Percentiles rank a stretch among this genome's conserved stretches.
phyloP scores from a whole-genome alignment of 2,113 vertebrate species.

The Mesoclemmys tuberculata region DNA sequence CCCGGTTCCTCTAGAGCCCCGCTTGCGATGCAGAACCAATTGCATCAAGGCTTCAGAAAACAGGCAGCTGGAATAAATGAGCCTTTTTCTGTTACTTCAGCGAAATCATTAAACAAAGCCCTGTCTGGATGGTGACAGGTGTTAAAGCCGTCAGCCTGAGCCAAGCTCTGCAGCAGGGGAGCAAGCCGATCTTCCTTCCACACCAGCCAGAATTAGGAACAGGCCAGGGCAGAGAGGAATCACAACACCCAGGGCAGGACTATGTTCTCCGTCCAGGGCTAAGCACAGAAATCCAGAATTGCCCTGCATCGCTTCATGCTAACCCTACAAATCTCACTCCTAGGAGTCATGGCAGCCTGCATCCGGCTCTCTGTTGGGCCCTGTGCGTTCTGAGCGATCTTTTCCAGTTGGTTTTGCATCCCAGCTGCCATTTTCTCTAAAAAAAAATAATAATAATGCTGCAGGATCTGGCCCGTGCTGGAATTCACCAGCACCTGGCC shows the following conservation, averaged over 20 bases:
- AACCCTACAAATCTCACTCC: background rate
- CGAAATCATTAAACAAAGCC: background rate
- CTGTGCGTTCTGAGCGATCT: background rate
- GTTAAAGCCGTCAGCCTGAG: background rate
- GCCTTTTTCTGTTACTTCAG: background rate
- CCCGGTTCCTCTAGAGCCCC: background rate
- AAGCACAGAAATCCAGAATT: background rate
- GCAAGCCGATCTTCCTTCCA: background rate
- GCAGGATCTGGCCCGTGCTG: background rate
- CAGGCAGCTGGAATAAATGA: slow-evolving; percentile 17
- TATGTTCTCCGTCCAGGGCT: background rate
- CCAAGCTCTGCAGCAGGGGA: slow-evolving; percentile 6
- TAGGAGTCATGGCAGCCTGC: background rate
- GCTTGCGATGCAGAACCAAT: background rate
- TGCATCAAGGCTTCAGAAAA: slow-evolving; percentile 3
- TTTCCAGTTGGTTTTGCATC: background rate
- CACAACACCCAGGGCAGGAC: background rate
- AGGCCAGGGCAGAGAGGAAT: background rate
- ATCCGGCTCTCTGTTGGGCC: background rate
- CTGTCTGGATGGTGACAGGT: background rate
- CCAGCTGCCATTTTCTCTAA: background rate
- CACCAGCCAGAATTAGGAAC: slow-evolving; percentile 2
- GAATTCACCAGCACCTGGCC: background rate
- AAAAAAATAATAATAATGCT: background rate
- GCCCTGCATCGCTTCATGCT: background rate